phyloP scores from a whole-genome alignment of 2,888 invertebrate species.

The Pterostichus madidus region DNA sequence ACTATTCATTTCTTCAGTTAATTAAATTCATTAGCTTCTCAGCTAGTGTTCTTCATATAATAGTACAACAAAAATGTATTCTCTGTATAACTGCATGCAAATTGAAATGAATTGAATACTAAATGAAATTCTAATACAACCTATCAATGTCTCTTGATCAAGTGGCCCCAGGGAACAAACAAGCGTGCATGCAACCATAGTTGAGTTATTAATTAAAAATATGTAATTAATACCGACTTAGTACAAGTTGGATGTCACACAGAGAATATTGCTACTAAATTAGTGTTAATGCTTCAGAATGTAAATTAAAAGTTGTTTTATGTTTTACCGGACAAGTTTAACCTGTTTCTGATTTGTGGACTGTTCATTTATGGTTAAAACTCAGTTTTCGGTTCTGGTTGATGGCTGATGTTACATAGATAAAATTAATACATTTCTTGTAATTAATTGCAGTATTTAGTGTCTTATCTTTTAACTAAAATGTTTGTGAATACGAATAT shows the following conservation, averaged over 20 bases:
- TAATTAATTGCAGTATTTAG: slow-evolving; percentile 40
- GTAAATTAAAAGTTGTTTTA: slow-evolving; percentile 45
- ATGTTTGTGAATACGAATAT: slow-evolving; percentile 17
- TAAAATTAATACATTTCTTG: slow-evolving; percentile 35
- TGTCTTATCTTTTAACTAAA: slow-evolving; percentile 18
- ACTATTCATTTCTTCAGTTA: slow-evolving; percentile 6
- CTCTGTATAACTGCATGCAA: background rate
- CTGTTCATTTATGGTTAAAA: background rate
- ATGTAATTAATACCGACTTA: slow-evolving; percentile 47
- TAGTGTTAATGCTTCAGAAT: slow-evolving; percentile 41
- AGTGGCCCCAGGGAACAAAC: slow-evolving; percentile 30
- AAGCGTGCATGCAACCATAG: slow-evolving; percentile 35
- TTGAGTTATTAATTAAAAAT: slow-evolving; percentile 51
- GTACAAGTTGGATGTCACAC: slow-evolving; percentile 21
- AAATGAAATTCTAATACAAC: slow-evolving; percentile 33
- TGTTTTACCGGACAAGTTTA: background rate
- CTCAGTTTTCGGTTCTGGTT: slow-evolving; percentile 6
- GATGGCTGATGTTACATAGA: background rate
- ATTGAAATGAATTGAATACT: slow-evolving; percentile 42
- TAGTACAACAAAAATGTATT: background rate
- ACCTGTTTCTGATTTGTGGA: slow-evolving; percentile 38
- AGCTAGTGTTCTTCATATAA: slow-evolving; percentile 1
- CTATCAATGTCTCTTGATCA: slow-evolving; percentile 45
- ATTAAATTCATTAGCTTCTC: slow-evolving; percentile 21
- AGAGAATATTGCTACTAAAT: slow-evolving; percentile 46